These are phyloP conservation scores for Stratiolaelaps scimitus DNA, from an alignment of 1,140 invertebrate species.

Conservation along the genomic window DNA sequence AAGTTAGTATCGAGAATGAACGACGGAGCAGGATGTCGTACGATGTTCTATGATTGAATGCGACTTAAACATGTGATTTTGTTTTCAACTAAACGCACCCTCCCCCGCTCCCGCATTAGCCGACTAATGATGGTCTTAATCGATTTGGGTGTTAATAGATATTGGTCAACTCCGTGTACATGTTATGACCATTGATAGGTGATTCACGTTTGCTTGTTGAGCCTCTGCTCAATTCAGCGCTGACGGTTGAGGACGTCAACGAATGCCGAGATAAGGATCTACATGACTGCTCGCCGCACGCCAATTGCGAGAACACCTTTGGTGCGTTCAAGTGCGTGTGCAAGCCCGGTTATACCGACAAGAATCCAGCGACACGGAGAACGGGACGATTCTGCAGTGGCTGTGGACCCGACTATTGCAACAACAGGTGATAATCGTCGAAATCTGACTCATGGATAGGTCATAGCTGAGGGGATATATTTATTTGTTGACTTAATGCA, in stretches of 20 bases:
- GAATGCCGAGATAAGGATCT: conserved; percentile 69
- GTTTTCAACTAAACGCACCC: too few relatives aligned
- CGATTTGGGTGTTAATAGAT: too few relatives aligned
- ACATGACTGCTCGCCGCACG: conserved; percentile 78
- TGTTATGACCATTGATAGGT: neutral
- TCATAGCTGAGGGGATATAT: too few relatives aligned
- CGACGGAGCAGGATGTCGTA: too few relatives aligned
- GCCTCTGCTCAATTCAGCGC: conserved; percentile 11
- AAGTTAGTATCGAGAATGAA: too few relatives aligned
- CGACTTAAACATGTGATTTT: too few relatives aligned
- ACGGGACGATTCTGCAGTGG: conserved; percentile 55
- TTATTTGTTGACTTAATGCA: too few relatives aligned
- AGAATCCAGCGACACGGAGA: conserved; percentile 50
- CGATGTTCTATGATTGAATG: too few relatives aligned
- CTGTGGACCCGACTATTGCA: conserved; percentile 26
- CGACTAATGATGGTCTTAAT: too few relatives aligned
- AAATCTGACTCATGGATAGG: too few relatives aligned
- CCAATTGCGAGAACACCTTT: conserved; percentile 70
- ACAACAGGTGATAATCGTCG: neutral
- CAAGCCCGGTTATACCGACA: conserved; percentile 53
- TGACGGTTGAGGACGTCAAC: conserved; percentile 54
- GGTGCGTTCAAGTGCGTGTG: conserved; percentile 77
- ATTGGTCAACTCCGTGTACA: too few relatives aligned
- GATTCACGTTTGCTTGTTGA: conserved; percentile 11
- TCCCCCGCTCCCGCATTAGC: too few relatives aligned